A percentile compares a stretch with the other conserved stretches of the same genome.
Evolutionary conservation across 2,113 vertebrate species (phyloP).

Genomic region (Rattus rattus): DNA sequence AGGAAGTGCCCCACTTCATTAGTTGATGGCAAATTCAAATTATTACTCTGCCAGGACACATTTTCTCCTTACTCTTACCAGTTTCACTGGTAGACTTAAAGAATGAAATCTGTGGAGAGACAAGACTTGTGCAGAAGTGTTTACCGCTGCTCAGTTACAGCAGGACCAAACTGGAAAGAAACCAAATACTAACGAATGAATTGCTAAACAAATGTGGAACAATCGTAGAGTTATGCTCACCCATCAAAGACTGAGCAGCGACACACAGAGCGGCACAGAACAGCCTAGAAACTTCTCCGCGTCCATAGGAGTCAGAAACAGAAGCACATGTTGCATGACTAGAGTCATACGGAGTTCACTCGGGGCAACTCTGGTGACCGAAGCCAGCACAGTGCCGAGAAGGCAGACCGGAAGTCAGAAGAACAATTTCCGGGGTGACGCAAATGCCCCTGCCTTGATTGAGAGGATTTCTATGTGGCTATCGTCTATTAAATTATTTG

Average conservation of each 20-base stretch:
- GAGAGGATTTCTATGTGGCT: not conserved
- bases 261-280: not conserved
- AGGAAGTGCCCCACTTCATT: not conserved
- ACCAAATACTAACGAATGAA: not conserved
- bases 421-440: not conserved
- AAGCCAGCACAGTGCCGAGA: not conserved
- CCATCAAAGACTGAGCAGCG: not conserved
- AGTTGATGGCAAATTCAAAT: conserved; percentile 4
- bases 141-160: conserved; percentile 16
- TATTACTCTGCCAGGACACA: not conserved
- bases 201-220: conserved; percentile 29
- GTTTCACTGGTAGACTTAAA: not conserved
- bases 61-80: not conserved
- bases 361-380: not conserved
- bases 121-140: not conserved
- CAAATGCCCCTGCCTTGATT: not conserved
- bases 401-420: not conserved
- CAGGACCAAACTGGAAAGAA: not conserved
- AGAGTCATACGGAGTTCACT: not conserved
- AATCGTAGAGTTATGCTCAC: not conserved
- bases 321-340: not conserved
- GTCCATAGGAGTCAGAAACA: not conserved
- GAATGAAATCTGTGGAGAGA: not conserved
- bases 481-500: not conserved
- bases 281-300: not conserved